Base-by-base conservation (phyloP, 2,888 invertebrate genomes). In the Allolobophora icterica region DNA sequence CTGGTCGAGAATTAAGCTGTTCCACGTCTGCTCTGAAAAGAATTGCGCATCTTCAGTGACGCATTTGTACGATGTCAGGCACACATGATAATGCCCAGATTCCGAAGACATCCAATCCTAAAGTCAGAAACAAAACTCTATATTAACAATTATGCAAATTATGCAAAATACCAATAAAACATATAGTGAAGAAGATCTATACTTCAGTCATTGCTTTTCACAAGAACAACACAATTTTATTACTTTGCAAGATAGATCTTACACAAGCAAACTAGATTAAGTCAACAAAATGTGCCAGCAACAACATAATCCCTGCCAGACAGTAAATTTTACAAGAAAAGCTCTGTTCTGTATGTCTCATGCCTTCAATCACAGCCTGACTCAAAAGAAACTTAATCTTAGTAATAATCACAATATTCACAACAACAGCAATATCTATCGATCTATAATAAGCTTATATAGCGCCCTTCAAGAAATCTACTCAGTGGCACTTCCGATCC, bases 21-120 rank as follows among this genome's bases (percentile, higher is more conserved):
- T 87, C 87, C 87, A 87, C 24, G 38, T 87, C 24, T 87, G 87
- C 38, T 87, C 87, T n/a, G n/a, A 34, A 38, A 87, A 87, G 38
- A 35, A 87, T 35, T 34, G 35, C 24, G 87, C 34, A 87, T 87
- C 87, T 87, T 87, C 87, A 19, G 87, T 35, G n/a, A 87, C 1
- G 38, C 87, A 87, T 35, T 19, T 38, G 87, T 87, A 87, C 21
- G 87, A 87, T 1, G 87, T 87, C 35, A 87, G 8, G 34, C 34
- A 87, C 21, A 87, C 38, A 17, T 87, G 87, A 87, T 87, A 87
- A 34, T 34, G 87, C 0, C 87, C 87, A 87, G 24, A 34, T 24
- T 87, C 87, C 35, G 87, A 87, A 34, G 87, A 87, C 87, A 87
- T 87, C 87, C 87, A 87, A 34, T 87, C 17, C 87, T 87, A 24